Conservation (phyloP, 2,888 invertebrate species). For the Automeris io region DNA sequence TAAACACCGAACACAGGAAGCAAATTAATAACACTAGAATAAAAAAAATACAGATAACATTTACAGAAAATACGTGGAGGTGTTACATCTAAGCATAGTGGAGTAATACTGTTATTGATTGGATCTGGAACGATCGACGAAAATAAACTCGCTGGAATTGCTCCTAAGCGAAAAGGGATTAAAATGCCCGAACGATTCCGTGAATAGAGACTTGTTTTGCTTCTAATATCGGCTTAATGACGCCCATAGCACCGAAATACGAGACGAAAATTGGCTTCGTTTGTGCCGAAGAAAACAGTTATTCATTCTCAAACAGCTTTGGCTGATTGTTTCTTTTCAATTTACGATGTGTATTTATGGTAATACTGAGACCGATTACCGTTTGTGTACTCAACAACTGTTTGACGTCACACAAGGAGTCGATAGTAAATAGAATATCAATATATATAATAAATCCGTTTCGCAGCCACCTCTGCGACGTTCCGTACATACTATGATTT, state of each 20-base stretch:
- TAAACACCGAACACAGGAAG: too few species aligned
- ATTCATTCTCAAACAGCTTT: neutral
- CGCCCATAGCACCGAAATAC: conserved; percentile 7
- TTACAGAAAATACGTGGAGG: too few species aligned
- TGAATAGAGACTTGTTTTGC: neutral
- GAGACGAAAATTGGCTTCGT: neutral
- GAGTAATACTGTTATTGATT: neutral
- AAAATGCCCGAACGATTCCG: neutral
- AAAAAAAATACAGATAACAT: too few species aligned
- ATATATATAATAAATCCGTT: too few species aligned
- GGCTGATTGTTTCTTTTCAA: neutral
- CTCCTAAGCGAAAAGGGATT: neutral
- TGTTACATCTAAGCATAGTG: neutral
- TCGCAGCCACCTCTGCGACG: too few species aligned
- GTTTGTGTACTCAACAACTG: conserved; percentile 16
- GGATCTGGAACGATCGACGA: neutral
- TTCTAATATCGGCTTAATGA: neutral
- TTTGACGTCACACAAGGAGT: conserved; percentile 14
- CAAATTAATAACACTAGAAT: too few species aligned
- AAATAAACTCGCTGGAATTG: neutral
- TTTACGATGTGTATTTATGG: conserved; percentile 9
- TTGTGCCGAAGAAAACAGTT: neutral
- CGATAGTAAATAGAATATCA: too few species aligned
- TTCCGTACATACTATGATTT: too few species aligned
- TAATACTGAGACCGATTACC: conserved; percentile 9